Percentiles rank a stretch among this genome's conserved stretches.
Conservation (phyloP, 2,113 vertebrate genomes). For the Actenoides lindsayi region DNA sequence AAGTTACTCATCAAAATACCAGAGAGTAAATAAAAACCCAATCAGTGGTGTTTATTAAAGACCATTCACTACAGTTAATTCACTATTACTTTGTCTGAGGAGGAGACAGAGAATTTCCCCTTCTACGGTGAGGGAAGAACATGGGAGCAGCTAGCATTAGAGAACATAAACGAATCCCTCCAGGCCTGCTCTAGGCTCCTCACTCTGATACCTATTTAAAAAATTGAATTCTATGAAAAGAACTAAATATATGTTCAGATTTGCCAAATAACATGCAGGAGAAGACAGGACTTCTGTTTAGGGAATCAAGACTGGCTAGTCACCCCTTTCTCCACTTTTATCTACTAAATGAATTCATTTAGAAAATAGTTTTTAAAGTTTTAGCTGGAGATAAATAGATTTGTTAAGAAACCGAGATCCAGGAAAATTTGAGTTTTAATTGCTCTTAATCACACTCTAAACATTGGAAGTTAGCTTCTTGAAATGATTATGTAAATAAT, state of each 20-base stretch:
- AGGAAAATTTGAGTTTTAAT: not conserved
- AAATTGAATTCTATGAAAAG: not conserved
- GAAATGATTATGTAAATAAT: not conserved
- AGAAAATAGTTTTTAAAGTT: not conserved
- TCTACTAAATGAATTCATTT: not conserved
- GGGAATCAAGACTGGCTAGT: not conserved
- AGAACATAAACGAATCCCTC: not conserved
- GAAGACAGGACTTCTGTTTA: not conserved
- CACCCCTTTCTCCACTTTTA: not conserved
- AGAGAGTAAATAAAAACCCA: not conserved
- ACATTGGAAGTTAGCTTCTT: not conserved
- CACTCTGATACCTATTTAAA: not conserved
- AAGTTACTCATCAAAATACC: not conserved
- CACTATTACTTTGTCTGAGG: fast-evolving
- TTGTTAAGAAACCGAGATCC: not conserved
- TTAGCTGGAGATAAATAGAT: not conserved
- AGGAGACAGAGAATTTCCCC: not conserved
- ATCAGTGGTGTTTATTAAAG: not conserved
- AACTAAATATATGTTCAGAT: not conserved
- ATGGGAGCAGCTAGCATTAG: not conserved
- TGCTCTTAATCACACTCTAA: not conserved
- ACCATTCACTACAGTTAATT: not conserved
- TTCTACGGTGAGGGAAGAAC: not conserved
- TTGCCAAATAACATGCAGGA: not conserved
- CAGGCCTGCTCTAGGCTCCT: not conserved